Evolutionary conservation across 2,797 vertebrate species (phyloP).

Genomic region (Rachycentron canadum): DNA sequence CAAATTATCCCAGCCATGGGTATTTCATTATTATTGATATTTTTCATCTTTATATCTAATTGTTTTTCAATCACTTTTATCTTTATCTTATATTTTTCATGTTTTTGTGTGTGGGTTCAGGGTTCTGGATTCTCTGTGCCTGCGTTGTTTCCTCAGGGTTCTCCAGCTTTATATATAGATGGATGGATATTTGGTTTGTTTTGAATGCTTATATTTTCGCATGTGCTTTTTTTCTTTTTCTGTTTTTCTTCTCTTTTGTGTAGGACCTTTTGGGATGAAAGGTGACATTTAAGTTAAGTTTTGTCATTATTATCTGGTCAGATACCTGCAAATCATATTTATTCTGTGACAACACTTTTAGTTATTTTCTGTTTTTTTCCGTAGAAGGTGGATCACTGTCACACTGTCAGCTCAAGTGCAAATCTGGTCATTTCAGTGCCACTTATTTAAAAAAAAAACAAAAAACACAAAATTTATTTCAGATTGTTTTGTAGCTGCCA

Average conservation of each 20-base stretch:
- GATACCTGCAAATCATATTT: background rate
- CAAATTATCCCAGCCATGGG: background rate
- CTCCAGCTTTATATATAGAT: too few species aligned
- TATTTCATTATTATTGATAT: background rate
- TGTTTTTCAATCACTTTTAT: background rate
- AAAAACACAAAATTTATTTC: background rate
- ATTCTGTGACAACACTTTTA: too few species aligned
- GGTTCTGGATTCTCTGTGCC: too few species aligned
- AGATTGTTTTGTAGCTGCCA: too few species aligned
- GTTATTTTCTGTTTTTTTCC: background rate
- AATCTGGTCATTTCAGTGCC: background rate
- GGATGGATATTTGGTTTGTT: too few species aligned
- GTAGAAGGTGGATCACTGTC: background rate
- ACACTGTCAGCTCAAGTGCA: background rate
- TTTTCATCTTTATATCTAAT: background rate
- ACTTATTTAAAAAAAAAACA: background rate
- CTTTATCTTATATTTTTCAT: too few species aligned
- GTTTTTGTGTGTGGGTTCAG: too few species aligned
- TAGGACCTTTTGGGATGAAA: background rate
- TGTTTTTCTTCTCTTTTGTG: background rate
- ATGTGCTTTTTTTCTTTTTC: background rate
- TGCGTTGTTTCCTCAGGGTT: too few species aligned
- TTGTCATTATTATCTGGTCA: background rate
- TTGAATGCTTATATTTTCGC: too few species aligned
- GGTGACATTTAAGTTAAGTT: background rate